Evolutionary conservation across 2,113 vertebrate species (phyloP).

Genomic region (Ivindomyrus marchei): DNA sequence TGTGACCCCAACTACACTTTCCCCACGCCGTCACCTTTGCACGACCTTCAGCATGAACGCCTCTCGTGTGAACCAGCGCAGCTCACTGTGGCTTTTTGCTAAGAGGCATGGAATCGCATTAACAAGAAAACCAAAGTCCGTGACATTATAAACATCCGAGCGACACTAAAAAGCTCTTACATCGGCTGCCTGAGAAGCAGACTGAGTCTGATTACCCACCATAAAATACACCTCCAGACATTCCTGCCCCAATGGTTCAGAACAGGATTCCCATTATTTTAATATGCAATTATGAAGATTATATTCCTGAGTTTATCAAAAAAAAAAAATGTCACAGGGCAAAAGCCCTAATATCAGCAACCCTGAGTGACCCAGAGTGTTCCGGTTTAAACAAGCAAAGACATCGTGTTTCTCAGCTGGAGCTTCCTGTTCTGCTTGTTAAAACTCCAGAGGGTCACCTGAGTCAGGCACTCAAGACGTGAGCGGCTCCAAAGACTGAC

Average conservation of each 20-base stretch:
- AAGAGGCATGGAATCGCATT: not conserved
- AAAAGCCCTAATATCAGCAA: not conserved
- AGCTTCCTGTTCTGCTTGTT: not conserved
- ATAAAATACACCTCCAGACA: not conserved
- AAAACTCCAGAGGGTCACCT: not conserved
- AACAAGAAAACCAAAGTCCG: not conserved
- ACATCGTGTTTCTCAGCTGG: not conserved
- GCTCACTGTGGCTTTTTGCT: slow-evolving; percentile 19
- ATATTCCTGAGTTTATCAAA: not conserved
- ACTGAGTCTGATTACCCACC: not conserved
- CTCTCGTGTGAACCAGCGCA: not conserved
- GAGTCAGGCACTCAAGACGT: not conserved
- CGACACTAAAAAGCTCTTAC: not conserved
- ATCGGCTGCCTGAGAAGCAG: not conserved
- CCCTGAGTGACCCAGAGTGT: not conserved
- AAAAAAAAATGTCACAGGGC: not conserved
- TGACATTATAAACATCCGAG: not conserved
- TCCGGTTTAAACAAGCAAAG: not conserved
- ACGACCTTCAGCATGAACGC: not conserved
- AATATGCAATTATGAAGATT: not conserved
- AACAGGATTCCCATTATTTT: not conserved
- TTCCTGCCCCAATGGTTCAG: not conserved
- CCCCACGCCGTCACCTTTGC: not conserved
- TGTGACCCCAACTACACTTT: not conserved
- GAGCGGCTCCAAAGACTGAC: not conserved